Conservation (phyloP, 92 coral and sea anemone genomes). For the Palythoa heliodiscus region DNA sequence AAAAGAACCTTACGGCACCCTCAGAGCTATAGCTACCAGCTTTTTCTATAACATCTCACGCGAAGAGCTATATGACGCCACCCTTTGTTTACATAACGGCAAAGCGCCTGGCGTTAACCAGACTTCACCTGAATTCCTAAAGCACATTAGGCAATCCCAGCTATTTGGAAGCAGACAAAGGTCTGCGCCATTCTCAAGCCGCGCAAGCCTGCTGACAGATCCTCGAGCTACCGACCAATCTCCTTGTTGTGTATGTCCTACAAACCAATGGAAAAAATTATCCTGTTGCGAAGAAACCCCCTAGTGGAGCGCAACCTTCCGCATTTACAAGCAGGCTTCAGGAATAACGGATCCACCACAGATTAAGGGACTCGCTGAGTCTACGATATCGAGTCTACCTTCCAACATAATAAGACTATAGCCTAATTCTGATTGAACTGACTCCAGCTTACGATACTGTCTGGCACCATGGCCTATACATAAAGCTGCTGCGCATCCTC, state of each 20-base stretch:
- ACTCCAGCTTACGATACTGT: no score
- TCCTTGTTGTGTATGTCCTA: not conserved
- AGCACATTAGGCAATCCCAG: not conserved
- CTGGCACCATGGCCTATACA: conserved; percentile 41
- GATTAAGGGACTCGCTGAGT: conserved; percentile 39
- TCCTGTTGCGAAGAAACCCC: no score
- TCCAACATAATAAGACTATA: conserved; percentile 21
- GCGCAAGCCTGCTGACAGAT: not conserved
- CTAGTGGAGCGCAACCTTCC: no score
- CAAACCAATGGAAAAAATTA: no score
- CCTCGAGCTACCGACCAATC: conserved; percentile 8
- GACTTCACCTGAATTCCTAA: no score
- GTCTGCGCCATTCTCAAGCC: no score
- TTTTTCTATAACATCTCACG: not conserved
- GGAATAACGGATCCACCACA: not conserved
- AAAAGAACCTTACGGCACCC: no score
- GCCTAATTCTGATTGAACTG: no score
- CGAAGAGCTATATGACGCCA: not conserved
- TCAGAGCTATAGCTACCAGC: not conserved
- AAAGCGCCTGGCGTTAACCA: not conserved
- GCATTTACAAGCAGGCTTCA: no score
- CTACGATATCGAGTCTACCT: conserved; percentile 38
- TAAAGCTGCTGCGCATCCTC: conserved; percentile 30
- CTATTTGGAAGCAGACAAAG: conserved; percentile 2
- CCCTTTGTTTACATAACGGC: not conserved